These are phyloP conservation scores for Montipora sp. DNA, from an alignment of 64 coral and sea anemone species.

Conservation along the genomic window DNA sequence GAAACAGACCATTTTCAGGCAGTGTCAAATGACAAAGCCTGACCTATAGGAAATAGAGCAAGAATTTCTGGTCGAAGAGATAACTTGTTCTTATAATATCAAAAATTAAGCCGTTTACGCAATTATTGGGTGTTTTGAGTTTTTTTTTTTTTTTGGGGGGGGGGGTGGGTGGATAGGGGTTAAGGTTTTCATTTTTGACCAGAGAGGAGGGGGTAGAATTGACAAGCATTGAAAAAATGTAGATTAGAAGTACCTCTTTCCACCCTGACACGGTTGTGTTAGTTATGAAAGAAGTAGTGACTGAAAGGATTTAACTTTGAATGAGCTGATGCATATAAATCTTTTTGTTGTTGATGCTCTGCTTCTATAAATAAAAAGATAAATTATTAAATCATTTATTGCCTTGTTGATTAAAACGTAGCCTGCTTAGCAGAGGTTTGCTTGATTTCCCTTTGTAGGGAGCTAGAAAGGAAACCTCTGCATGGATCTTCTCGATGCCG, in stretches of 20 bases:
- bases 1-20: background rate
- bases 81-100: too few species aligned
- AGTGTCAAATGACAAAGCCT: background rate
- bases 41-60: too few species aligned
- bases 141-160: too few species aligned
- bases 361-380: background rate
- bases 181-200: background rate
- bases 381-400: background rate
- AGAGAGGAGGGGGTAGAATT: background rate
- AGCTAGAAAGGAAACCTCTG: too few species aligned
- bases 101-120: too few species aligned
- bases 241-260: too few species aligned
- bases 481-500: too few species aligned
- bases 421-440: background rate
- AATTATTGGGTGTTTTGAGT: too few species aligned
- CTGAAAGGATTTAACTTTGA: background rate
- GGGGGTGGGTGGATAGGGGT: too few species aligned
- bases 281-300: background rate
- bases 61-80: too few species aligned
- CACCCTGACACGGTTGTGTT: background rate
- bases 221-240: too few species aligned
- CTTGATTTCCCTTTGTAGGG: too few species aligned
- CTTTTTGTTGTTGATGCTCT: background rate
- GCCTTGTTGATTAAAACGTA: background rate
- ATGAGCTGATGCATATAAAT: background rate